These are phyloP conservation scores for Pollimyrus isidori DNA, from an alignment of 2,113 vertebrate genomes.

Conservation along the genomic window DNA sequence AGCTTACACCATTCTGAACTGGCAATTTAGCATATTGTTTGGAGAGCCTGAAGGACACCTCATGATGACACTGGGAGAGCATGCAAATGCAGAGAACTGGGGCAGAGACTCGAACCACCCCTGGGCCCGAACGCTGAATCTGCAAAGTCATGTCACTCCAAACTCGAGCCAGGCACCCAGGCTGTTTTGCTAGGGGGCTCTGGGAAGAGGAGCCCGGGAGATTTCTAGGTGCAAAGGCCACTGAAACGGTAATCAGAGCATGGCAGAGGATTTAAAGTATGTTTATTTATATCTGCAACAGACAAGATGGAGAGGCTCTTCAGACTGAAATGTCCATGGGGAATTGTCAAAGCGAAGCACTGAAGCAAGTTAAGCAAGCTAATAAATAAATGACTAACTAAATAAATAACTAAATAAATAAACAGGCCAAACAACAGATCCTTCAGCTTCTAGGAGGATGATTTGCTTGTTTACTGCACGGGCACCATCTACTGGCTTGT, in stretches of 20 bases:
- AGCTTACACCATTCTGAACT: not conserved
- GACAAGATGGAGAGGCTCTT: not conserved
- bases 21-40: not conserved
- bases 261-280: not conserved
- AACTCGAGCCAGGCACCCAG: not conserved
- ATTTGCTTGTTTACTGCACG: not conserved
- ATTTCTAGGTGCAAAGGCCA: not conserved
- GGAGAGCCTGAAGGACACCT: not conserved
- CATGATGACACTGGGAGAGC: not conserved
- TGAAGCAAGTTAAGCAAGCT: not conserved
- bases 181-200: not conserved
- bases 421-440: not conserved
- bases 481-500: not conserved
- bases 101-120: not conserved
- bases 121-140: not conserved
- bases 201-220: not conserved
- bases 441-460: not conserved
- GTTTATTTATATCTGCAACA: not conserved
- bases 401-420: not conserved
- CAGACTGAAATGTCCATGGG: not conserved
- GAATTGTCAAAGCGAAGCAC: not conserved
- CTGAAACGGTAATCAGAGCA: not conserved
- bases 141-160: not conserved
- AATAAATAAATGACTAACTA: constrained; percentile 1
- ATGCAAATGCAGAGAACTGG: not conserved